Conservation (phyloP, 2,113 vertebrate genomes). For the Eulemur rufifrons region DNA sequence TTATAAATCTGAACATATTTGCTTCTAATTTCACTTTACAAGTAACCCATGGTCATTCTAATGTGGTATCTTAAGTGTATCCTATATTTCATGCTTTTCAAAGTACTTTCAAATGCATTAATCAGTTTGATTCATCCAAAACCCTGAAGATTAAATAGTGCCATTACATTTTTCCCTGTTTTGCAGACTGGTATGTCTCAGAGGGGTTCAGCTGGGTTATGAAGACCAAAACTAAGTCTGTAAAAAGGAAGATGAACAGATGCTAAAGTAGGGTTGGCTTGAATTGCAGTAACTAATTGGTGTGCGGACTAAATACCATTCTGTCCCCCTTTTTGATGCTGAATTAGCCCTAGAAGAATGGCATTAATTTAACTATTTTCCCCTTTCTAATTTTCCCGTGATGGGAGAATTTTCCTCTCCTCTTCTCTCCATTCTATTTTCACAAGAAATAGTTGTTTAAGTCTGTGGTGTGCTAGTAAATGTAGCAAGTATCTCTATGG, state of each 20-base stretch:
- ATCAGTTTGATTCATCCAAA: not conserved
- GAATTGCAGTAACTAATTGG: not conserved
- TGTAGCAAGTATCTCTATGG: not conserved
- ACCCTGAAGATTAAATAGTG: not conserved
- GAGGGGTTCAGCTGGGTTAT: not conserved
- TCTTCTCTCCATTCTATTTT: not conserved
- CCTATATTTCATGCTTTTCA: not conserved
- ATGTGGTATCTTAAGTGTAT: not conserved
- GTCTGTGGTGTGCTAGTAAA: not conserved
- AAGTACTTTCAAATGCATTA: constrained; percentile 10
- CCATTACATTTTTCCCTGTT: not conserved
- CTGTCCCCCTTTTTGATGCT: not conserved
- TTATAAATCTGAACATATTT: not conserved
- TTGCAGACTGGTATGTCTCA: not conserved
- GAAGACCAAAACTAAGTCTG: not conserved
- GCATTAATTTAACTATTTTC: not conserved
- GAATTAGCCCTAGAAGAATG: not conserved
- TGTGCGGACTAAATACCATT: not conserved
- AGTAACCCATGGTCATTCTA: not conserved
- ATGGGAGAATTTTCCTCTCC: not conserved
- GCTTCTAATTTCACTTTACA: not conserved
- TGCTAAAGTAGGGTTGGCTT: not conserved
- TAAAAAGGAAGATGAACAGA: not conserved
- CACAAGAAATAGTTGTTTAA: not conserved
- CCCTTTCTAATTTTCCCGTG: not conserved